Evolutionary conservation across 1,140 invertebrate genomes (phyloP).

Genomic region (Ceratina japonica): DNA sequence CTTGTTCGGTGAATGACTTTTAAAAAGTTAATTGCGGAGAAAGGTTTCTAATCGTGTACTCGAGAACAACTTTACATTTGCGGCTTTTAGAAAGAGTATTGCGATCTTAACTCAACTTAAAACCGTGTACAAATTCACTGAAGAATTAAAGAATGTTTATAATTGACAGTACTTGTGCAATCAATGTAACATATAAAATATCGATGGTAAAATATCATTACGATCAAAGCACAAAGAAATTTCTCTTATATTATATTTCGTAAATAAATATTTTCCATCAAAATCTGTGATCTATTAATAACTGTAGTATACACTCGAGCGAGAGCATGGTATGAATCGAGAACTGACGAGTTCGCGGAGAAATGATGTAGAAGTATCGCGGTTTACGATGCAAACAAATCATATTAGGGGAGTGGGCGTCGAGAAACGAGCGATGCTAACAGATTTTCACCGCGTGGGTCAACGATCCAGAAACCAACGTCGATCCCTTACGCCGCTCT

Average conservation of each 20-base stretch:
- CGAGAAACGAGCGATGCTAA: not conserved
- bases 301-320: too few species aligned
- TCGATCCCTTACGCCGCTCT: conserved; percentile 57
- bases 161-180: too few species aligned
- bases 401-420: conserved; percentile 50
- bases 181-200: too few species aligned
- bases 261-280: too few species aligned
- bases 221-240: too few species aligned
- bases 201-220: too few species aligned
- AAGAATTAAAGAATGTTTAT: too few species aligned
- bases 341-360: conserved; percentile 65
- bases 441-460: conserved; percentile 41
- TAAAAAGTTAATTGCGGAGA: conserved; percentile 3
- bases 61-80: conserved; percentile 4
- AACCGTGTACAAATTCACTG: too few species aligned
- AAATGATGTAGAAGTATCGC: conserved; percentile 42
- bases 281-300: too few species aligned
- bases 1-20: not conserved
- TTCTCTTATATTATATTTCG: too few species aligned
- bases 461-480: conserved; percentile 53
- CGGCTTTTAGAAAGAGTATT: not conserved
- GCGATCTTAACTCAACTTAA: too few species aligned
- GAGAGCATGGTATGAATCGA: conserved; percentile 54
- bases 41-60: conserved; percentile 21
- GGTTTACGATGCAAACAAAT: conserved; percentile 66